These are phyloP conservation scores for Centrocercus urophasianus DNA, from an alignment of 2,113 vertebrate genomes.

Conservation along the genomic window DNA sequence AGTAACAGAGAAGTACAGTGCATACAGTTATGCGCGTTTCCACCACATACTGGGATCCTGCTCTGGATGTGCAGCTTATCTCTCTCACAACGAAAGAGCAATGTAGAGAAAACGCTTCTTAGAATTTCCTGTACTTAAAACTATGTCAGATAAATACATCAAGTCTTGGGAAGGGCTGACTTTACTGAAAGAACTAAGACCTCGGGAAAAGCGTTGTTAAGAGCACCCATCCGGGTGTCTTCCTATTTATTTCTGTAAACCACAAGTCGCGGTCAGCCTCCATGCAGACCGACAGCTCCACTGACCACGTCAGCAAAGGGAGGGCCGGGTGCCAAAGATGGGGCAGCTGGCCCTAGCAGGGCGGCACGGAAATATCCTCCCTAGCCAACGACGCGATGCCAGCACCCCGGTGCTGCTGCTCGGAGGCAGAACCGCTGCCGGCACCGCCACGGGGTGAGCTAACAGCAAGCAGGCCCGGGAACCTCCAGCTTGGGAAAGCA, in stretches of 20 bases:
- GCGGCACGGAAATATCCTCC: background rate
- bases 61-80: background rate
- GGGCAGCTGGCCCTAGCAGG: background rate
- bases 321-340: background rate
- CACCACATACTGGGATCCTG: background rate
- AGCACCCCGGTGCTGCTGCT: background rate
- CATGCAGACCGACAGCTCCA: background rate
- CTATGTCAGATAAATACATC: background rate
- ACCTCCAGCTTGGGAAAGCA: background rate
- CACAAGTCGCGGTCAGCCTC: background rate
- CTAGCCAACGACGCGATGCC: background rate
- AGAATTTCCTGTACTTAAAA: background rate
- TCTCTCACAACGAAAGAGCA: background rate
- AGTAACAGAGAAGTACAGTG: background rate
- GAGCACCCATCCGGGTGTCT: background rate
- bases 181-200: background rate
- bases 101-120: fast-evolving
- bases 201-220: background rate
- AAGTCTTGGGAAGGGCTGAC: background rate
- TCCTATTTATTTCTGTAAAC: background rate
- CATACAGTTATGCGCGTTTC: background rate
- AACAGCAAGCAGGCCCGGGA: background rate
- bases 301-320: background rate
- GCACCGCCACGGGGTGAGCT: background rate
- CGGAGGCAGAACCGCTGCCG: background rate